Conservation (phyloP, 1,140 invertebrate species). For the Heliothis subflexa region DNA sequence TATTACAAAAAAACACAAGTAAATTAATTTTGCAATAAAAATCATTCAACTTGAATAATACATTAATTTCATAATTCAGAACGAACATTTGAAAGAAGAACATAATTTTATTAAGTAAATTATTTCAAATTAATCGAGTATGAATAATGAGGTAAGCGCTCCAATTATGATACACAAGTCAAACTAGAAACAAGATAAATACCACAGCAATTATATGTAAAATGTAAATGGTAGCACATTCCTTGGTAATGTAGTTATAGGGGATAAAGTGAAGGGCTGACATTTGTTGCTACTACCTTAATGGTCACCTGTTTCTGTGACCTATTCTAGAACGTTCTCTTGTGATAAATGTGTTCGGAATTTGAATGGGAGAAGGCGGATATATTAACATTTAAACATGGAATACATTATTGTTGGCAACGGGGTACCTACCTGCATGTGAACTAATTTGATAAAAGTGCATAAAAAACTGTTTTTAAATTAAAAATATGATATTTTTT, state of each 20-base stretch:
- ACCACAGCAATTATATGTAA: slow-evolving; percentile 25
- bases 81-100: no score
- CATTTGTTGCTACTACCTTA: neutral
- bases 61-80: no score
- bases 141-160: neutral
- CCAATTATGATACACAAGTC: slow-evolving; percentile 14
- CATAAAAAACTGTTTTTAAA: no score
- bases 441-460: no score
- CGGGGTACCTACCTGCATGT: no score
- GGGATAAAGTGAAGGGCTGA: slow-evolving; percentile 27
- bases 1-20: no score
- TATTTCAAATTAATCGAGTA: neutral
- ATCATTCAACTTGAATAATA: no score
- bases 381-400: neutral
- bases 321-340: slow-evolving; percentile 27
- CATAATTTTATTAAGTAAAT: neutral
- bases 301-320: slow-evolving; percentile 13
- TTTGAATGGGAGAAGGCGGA: neutral
- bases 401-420: no score
- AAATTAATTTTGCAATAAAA: no score
- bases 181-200: slow-evolving; percentile 23
- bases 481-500: no score
- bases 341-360: neutral
- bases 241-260: neutral
- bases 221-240: slow-evolving; percentile 1